Base-by-base conservation (phyloP, 2,113 vertebrate species). In the Balaenoptera acutorostrata region DNA sequence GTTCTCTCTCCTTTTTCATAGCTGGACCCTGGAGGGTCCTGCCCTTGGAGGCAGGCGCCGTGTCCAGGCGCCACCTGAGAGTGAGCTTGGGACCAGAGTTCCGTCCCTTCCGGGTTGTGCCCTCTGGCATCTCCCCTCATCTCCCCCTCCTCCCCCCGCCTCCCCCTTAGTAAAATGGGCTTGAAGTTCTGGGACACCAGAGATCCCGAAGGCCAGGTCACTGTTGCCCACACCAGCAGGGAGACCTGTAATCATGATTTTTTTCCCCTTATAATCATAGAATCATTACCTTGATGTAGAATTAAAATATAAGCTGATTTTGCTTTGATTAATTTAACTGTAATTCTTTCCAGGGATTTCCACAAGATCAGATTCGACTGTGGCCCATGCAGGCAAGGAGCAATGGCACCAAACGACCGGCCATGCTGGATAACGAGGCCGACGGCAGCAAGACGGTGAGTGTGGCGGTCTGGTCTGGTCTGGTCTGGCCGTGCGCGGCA, bases 331-430 rank as follows among this genome's bases (percentile, higher is more conserved):
- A 31, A 63, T 39, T 31, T 57, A 27, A 8, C 57, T 84, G 88
- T 23, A 13, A 27, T 39, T 39, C 97, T 78, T 11, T 92, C 66
- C 98, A 99, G 99, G 99, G 99, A 96, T 99, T 99, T 99, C 99
- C 99, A 90, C 99, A 99, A 98, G 99, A 99, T 98, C 99, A 99
- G 97, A 99, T 99, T 98, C 99, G 99, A 92, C 98, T 99, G 96
- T 99, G 99, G 99, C 99, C 99, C 96, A 99, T 99, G 99, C 99
- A 99, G 98, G 99, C 99, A 6, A 99, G 99, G 96, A 99, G 99
- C 98, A 99, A 99, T 8, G 99, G 99, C 96, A 99, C 99, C 89
- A 99, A 99, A 97, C 98, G 99, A 74, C 99, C 99, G 0, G 99
- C 99, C 41, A 99, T 99, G 99, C 98, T 99, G 91, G 99, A 99